Evolutionary conservation across 2,888 invertebrate genomes (phyloP).

Genomic region (Teinopalpus imperialis): DNA sequence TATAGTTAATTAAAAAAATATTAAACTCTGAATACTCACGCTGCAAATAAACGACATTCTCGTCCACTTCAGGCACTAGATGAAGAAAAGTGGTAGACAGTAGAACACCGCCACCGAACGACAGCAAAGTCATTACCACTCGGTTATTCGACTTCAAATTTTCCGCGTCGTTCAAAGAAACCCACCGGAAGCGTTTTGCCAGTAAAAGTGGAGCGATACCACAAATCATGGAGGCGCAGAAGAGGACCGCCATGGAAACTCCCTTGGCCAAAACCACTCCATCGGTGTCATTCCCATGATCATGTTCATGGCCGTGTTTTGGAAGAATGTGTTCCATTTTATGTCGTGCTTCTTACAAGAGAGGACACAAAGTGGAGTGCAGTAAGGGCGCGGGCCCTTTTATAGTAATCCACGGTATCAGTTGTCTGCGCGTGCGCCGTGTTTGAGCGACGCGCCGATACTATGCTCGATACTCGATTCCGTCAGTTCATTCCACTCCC

Average conservation of each 20-base stretch:
- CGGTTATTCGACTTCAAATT: conserved; percentile 71
- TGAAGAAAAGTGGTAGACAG: conserved; percentile 91
- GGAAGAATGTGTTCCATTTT: conserved; percentile 33
- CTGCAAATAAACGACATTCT: conserved; percentile 84
- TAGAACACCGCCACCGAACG: conserved; percentile 93
- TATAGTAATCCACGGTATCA: conserved; percentile 60
- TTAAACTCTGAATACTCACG: conserved; percentile 53
- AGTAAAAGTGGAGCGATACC: conserved; percentile 89
- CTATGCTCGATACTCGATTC: conserved; percentile 49
- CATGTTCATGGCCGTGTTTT: conserved; percentile 34
- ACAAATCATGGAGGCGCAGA: conserved; percentile 87
- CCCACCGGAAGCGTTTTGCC: conserved; percentile 84
- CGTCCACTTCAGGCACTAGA: conserved; percentile 89
- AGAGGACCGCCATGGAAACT: conserved; percentile 89
- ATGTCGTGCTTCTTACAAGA: conserved; percentile 26
- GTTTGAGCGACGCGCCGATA: conserved; percentile 56
- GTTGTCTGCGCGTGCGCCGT: conserved; percentile 57
- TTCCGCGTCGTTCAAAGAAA: conserved; percentile 68
- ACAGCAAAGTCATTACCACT: conserved; percentile 84
- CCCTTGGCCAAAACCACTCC: conserved; percentile 86
- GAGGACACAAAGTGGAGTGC: conserved; percentile 41
- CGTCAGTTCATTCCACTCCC: conserved; percentile 55
- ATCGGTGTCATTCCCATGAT: conserved; percentile 53
- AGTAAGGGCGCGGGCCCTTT: conserved; percentile 50
- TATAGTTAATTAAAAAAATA: too few relatives aligned